phyloP scores from a whole-genome alignment of 1,140 invertebrate genomes.

The Achroia grisella region DNA sequence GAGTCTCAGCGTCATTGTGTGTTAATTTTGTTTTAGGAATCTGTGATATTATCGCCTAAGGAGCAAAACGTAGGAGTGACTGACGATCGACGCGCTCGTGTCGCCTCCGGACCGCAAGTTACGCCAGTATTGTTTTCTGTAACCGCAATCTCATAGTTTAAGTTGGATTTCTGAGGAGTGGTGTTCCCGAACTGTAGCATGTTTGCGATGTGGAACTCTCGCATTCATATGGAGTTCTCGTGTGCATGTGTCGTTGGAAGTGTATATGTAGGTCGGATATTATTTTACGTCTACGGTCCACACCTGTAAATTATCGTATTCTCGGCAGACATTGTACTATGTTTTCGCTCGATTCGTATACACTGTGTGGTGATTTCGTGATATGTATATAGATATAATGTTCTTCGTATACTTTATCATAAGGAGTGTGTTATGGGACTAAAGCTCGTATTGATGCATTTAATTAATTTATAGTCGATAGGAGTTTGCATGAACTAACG shows the following conservation, averaged over 20 bases:
- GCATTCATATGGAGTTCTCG: too few relatives aligned
- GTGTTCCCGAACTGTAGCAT: too few relatives aligned
- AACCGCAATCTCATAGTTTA: slow-evolving; percentile 40
- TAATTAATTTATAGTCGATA: slow-evolving; percentile 23
- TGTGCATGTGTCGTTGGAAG: too few relatives aligned
- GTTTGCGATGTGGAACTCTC: too few relatives aligned
- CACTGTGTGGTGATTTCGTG: too few relatives aligned
- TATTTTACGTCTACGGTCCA: too few relatives aligned
- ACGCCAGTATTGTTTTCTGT: slow-evolving; percentile 18
- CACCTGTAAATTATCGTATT: slow-evolving; percentile 1
- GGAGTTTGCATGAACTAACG: slow-evolving; percentile 12
- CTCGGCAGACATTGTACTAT: background rate
- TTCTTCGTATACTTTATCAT: slow-evolving; percentile 1
- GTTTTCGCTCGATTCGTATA: too few relatives aligned
- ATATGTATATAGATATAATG: background rate
- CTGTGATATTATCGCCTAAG: slow-evolving; percentile 70
- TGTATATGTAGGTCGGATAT: too few relatives aligned
- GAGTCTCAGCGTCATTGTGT: slow-evolving; percentile 12
- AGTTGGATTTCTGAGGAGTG: slow-evolving; percentile 9
- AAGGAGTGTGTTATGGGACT: slow-evolving; percentile 11
- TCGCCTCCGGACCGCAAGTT: slow-evolving; percentile 10
- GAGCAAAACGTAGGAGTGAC: slow-evolving; percentile 23
- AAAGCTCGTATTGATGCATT: slow-evolving; percentile 22
- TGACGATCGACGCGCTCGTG: background rate
- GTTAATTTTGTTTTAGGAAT: slow-evolving; percentile 48